Conservation (phyloP, 2,888 invertebrate genomes). For the Cyclophora punctaria region DNA sequence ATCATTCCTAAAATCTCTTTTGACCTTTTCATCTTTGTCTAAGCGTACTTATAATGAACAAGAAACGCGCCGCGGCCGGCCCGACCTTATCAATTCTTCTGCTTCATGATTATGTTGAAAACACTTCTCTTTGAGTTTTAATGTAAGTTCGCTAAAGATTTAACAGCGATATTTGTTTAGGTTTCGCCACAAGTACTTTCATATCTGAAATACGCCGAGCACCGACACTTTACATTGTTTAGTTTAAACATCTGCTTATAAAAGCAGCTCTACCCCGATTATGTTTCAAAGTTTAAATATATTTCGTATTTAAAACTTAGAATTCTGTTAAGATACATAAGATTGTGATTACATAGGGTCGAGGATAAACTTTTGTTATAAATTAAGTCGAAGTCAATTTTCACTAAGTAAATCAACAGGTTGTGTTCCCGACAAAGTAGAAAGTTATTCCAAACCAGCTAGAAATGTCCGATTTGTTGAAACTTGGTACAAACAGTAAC, state of each 20-base stretch:
- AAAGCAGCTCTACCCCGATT: too few relatives aligned
- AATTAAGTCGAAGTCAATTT: slow-evolving; percentile 22
- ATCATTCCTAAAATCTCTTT: slow-evolving; percentile 3
- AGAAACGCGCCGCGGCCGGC: slow-evolving; percentile 6
- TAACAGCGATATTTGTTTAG: slow-evolving; percentile 13
- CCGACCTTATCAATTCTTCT: slow-evolving; percentile 21
- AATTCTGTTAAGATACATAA: too few relatives aligned
- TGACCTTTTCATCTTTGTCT: slow-evolving; percentile 13
- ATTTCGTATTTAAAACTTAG: too few relatives aligned
- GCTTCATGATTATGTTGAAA: slow-evolving; percentile 15
- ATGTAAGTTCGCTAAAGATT: too few relatives aligned
- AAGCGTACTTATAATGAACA: slow-evolving; percentile 15
- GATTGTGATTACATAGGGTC: background rate
- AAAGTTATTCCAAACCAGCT: slow-evolving; percentile 25
- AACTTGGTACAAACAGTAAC: slow-evolving; percentile 6
- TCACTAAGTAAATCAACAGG: slow-evolving; percentile 38
- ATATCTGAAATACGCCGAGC: too few relatives aligned
- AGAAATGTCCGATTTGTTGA: slow-evolving; percentile 14
- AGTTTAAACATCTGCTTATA: too few relatives aligned
- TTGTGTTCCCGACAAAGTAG: slow-evolving; percentile 30
- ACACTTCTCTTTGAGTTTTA: slow-evolving; percentile 1
- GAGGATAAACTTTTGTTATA: slow-evolving; percentile 21
- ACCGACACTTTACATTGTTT: too few relatives aligned
- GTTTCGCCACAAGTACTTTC: slow-evolving; percentile 2
- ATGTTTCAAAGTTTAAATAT: too few relatives aligned